Conservation (phyloP, 1,140 invertebrate species). For the Chironomus tepperi region DNA sequence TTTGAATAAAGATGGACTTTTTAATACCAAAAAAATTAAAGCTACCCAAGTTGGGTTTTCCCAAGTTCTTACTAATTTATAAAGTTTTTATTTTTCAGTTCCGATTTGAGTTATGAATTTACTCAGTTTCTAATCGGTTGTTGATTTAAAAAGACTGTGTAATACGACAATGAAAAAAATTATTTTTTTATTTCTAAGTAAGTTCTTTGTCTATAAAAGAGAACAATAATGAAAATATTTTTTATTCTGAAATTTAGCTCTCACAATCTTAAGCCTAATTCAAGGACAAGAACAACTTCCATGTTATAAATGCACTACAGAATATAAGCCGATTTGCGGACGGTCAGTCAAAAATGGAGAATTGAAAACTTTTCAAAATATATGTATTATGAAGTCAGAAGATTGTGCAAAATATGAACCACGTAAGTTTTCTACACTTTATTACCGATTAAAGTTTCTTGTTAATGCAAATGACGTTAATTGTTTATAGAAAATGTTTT, state of each 20-base stretch:
- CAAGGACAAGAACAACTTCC: neutral
- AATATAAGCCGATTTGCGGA: neutral
- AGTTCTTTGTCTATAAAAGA: neutral
- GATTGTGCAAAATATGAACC: neutral
- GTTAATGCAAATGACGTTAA: too few species aligned
- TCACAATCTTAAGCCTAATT: neutral
- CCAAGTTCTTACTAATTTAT: neutral
- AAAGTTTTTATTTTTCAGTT: neutral
- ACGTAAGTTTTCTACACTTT: neutral
- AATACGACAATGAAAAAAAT: neutral
- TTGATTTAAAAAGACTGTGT: neutral
- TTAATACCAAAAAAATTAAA: conserved; percentile 6
- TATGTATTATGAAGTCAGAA: neutral
- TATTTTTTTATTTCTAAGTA: neutral
- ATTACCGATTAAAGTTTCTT: neutral
- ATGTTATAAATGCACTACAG: neutral
- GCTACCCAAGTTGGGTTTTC: neutral
- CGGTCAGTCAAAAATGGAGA: neutral
- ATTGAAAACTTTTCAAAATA: neutral
- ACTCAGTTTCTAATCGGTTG: neutral
- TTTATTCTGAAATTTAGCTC: neutral
- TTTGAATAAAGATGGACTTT: conserved; percentile 9
- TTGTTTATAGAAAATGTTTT: too few species aligned
- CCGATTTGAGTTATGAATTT: neutral
- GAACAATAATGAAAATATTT: neutral